Base-by-base conservation (phyloP, 2,113 vertebrate genomes). In the Platysternon megacephalum region DNA sequence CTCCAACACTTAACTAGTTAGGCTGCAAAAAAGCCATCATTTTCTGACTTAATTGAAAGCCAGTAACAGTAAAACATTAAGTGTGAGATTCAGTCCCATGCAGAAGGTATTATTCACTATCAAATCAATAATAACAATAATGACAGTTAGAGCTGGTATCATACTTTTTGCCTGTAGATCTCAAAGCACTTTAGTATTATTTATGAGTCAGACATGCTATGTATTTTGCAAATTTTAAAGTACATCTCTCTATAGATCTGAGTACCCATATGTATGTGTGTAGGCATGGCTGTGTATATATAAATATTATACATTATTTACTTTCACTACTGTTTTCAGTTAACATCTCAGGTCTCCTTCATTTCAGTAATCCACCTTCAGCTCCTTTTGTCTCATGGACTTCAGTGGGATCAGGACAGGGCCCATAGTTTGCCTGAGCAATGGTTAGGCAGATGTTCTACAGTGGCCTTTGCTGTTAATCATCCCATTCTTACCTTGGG, bases 21-120 rank as follows among this genome's bases (percentile, higher is more conserved):
- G 88, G 42, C 92, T 89, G 81, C 11, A 79, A 82, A 94, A 94
- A 95, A 8, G 78, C 44, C 52, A 14, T 95, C 11, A 0, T 94
- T 91, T 95, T 91, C 95, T 88, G 84, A 86, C 90, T 97, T 95
- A 90, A 95, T 96, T 93, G 94, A 93, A 96, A 95, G 90, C 84
- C 46, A 93, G 52, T 94, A 94, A 89, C 85, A 90, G 89, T 89
- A 95, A 96, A 96, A 94, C 14, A 58, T 39, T 74, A 39, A 88
- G 42, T n/a, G 56, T 52, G 46, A 91, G 35, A 76, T 93, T 65
- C 93, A 39, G 68, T 89, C 94, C 72, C 39, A 48, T 89, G 56
- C 8, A 86, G 78, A 94, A 90, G 35, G 91, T 88, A 87, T 46
- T 8, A 1, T 19, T 42, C 56, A 89, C 26, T 72, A 42, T 95